Percentiles rank a stretch among this genome's conserved stretches.
Conservation (phyloP, 2,113 vertebrate species). For the Pterocles burchelli region DNA sequence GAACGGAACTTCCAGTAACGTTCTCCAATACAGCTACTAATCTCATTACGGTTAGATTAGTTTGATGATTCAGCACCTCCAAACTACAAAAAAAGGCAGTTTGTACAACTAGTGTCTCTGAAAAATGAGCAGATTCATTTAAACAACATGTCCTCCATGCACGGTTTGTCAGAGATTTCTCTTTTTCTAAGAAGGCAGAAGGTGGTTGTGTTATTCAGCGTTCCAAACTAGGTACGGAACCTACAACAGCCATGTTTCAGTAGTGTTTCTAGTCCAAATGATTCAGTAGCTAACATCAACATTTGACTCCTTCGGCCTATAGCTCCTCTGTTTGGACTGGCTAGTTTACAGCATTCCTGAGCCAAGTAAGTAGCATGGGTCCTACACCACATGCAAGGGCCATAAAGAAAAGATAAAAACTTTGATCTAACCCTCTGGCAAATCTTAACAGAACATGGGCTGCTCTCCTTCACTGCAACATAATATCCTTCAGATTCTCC, state of each 20-base stretch:
- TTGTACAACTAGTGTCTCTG: conserved; percentile 8
- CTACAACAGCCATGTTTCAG: conserved; percentile 56
- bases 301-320: conserved; percentile 36
- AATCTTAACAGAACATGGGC: neutral
- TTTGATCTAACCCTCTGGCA: neutral
- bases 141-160: neutral
- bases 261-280: conserved; percentile 73
- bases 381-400: conserved; percentile 14
- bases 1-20: neutral
- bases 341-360: conserved; percentile 55
- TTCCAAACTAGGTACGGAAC: conserved; percentile 35
- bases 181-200: conserved; percentile 34
- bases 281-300: conserved; percentile 71
- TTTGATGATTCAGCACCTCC: conserved; percentile 42
- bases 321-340: conserved; percentile 49
- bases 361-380: conserved; percentile 40
- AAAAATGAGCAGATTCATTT: neutral
- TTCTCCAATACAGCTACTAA: conserved; percentile 29
- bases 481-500: conserved; percentile 97
- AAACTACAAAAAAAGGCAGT: conserved; percentile 42
- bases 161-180: conserved; percentile 12
- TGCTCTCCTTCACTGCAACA: conserved; percentile 88
- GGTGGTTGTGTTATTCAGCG: conserved; percentile 30
- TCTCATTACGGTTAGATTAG: neutral
- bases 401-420: neutral